These are phyloP conservation scores for Phyllopteryx taeniolatus DNA, from an alignment of 2,113 vertebrate genomes.

Conservation along the genomic window DNA sequence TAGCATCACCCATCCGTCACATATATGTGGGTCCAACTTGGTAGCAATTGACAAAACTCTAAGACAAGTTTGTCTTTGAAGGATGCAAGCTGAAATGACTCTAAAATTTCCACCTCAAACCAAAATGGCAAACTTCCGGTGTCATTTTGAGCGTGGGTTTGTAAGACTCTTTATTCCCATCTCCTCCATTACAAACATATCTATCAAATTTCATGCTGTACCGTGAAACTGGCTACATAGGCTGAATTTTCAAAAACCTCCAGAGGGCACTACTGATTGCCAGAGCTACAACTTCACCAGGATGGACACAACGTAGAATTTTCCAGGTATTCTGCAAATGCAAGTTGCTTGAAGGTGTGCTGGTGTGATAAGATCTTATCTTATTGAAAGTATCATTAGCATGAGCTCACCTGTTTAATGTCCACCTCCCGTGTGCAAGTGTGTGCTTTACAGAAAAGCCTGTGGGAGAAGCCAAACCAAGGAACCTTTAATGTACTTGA, in stretches of 20 bases:
- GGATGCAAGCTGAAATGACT: too few relatives aligned
- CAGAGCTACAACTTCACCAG: neutral
- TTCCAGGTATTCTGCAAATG: neutral
- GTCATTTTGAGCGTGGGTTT: too few relatives aligned
- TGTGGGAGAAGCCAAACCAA: slow-evolving; percentile 21
- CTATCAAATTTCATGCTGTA: too few relatives aligned
- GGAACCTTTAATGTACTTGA: slow-evolving; percentile 57
- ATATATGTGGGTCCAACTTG: too few relatives aligned
- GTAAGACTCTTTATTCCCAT: too few relatives aligned
- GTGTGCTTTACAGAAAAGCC: slow-evolving; percentile 5
- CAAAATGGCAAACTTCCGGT: too few relatives aligned
- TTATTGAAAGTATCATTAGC: neutral
- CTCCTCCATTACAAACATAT: too few relatives aligned
- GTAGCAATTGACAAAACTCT: too few relatives aligned
- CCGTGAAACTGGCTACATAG: too few relatives aligned
- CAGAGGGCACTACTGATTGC: neutral
- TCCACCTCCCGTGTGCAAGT: slow-evolving; percentile 7
- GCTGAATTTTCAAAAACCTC: neutral
- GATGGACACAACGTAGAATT: neutral
- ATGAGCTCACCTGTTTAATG: neutral
- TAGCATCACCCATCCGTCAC: too few relatives aligned
- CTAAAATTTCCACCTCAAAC: too few relatives aligned
- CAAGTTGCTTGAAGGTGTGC: neutral
- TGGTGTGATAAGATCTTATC: neutral
- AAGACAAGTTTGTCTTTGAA: too few relatives aligned